phyloP scores from a whole-genome alignment of 2,113 vertebrate species.

The Desmodus rotundus region DNA sequence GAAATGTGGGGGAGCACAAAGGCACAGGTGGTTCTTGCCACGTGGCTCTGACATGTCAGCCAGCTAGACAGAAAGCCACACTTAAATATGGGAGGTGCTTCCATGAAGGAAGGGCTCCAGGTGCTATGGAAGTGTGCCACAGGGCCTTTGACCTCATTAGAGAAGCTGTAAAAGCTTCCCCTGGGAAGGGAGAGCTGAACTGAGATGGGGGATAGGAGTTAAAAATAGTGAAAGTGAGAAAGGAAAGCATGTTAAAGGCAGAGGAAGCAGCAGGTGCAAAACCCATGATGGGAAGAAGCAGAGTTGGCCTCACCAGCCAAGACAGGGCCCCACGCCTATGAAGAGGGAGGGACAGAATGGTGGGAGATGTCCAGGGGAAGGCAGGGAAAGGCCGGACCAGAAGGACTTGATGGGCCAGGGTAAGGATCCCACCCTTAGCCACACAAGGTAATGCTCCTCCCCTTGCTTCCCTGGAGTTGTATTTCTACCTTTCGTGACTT shows the following conservation, averaged over 20 bases:
- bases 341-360: background rate
- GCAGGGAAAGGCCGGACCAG: background rate
- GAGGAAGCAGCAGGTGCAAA: background rate
- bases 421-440: background rate
- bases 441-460: background rate
- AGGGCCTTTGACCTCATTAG: background rate
- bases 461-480: background rate
- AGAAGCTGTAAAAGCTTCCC: background rate
- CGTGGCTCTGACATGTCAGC: background rate
- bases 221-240: background rate
- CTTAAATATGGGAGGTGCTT: background rate
- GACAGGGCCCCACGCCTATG: accelerated
- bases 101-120: background rate
- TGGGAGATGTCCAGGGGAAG: background rate
- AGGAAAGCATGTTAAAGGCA: background rate
- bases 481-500: background rate
- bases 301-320: background rate
- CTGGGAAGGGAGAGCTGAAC: background rate
- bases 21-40: background rate
- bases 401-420: no score
- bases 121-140: background rate
- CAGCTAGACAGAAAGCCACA: background rate
- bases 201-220: background rate
- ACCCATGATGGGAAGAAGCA: background rate
- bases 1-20: background rate